Percentiles rank a stretch among this genome's conserved stretches.
These are phyloP conservation scores for Glomeris marginata DNA, from an alignment of 2,888 invertebrate species.

Conservation along the genomic window DNA sequence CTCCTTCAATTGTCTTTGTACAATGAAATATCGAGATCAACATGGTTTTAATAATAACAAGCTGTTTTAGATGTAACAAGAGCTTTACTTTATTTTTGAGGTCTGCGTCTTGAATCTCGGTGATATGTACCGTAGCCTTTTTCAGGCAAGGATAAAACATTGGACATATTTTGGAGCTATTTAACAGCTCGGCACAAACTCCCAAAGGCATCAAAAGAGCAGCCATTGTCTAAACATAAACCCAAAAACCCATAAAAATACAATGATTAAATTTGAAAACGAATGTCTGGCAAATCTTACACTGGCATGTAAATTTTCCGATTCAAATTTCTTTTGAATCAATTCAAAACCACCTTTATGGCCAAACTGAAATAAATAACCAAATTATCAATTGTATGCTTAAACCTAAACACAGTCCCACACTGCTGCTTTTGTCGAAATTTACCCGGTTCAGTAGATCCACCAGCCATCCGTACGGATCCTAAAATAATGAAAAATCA, in stretches of 20 bases:
- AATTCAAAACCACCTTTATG: conserved; percentile 30
- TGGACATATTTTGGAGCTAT: conserved; percentile 26
- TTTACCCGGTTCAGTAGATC: conserved; percentile 32
- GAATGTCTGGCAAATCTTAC: conserved; percentile 20
- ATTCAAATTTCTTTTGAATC: conserved; percentile 26
- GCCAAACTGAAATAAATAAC: conserved; percentile 28
- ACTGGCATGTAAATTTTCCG: conserved; percentile 28
- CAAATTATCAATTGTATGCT: neutral
- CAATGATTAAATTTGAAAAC: neutral
- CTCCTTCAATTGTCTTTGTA: conserved; percentile 29
- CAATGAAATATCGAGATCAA: too few relatives aligned
- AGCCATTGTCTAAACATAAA: conserved; percentile 28
- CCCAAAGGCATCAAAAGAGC: conserved; percentile 31
- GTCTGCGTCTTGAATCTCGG: conserved; percentile 30
- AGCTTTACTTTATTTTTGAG: conserved; percentile 32
- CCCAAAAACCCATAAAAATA: neutral
- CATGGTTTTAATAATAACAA: neutral
- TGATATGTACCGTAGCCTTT: conserved; percentile 28
- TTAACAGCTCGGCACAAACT: conserved; percentile 31
- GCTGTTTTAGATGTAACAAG: too few relatives aligned
- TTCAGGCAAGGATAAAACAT: conserved; percentile 30
- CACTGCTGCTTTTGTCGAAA: conserved; percentile 9
- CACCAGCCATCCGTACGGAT: conserved; percentile 34
- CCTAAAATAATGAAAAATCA: conserved; percentile 18
- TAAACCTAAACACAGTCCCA: neutral